Evolutionary conservation across 2,888 invertebrate genomes (phyloP), one percentile per base, ranked within the genome.

Genomic region (Amphipyra berbera): DNA sequence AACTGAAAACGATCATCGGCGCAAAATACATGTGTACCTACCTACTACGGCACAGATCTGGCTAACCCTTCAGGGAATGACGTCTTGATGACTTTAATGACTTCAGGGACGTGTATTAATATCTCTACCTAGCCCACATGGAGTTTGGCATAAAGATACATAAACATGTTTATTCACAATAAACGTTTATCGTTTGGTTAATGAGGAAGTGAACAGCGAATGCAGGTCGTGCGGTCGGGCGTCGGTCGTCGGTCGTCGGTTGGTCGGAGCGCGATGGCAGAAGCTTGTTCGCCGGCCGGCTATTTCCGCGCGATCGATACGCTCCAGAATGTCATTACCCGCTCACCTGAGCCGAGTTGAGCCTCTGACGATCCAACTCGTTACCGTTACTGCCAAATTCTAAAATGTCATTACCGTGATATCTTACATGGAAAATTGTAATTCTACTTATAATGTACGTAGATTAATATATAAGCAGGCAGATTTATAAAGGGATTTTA

Each of bases 261-360:
- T 42, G 45, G 47, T 52, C 41, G 49, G 65, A 50, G 53, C 56
- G 68, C 73, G 67, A 68, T 62, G 62, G 69, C 53, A 62, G 75
- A 68, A 69, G 62, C 61, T 68, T 67, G 73, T 69, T 70, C 65
- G 76, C 65, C 67, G 73, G 78, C 69, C 63, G 68, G 82, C 79
- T 84, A 86, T 85, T 87, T 83, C 79, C 75, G 78, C 76, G 66
- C 82, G 84, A 87, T 88, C 88, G 85, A 88, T 88, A 88, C 81
- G 73, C 69, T 76, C 82, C 81, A 83, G 84, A 87, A 87, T 87
- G 85, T 85, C 85, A 87, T 85, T 85, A 85, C 83, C 79, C 83
- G 83, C 81, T 84, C 85, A 84, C 84, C 84, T 82, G 80, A 78
- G 73, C 68, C 65, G 68, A 68, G 64, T 61, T 64, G 65, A 70